Percentiles rank a stretch among this genome's conserved stretches.
Conservation (phyloP, 2,888 invertebrate species). For the Latrodectus elegans region DNA sequence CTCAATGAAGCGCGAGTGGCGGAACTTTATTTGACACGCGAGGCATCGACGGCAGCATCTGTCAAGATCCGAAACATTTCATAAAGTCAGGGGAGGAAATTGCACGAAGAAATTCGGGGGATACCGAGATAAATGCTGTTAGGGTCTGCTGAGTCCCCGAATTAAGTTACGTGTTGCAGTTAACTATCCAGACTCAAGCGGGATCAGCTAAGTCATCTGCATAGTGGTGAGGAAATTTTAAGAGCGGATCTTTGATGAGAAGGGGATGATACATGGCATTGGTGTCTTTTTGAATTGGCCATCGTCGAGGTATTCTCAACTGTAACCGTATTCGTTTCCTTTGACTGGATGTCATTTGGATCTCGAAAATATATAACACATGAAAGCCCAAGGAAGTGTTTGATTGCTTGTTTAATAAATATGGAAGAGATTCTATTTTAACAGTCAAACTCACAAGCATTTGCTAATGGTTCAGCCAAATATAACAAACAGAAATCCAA, state of each 20-base stretch:
- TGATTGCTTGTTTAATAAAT: no score
- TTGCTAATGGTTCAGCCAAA: no score
- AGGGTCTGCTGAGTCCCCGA: background rate
- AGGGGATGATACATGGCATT: background rate
- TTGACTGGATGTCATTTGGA: background rate
- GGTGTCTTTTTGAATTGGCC: background rate
- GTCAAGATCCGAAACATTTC: background rate
- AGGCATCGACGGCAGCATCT: background rate
- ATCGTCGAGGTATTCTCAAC: background rate
- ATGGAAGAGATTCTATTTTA: no score
- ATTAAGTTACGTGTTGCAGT: background rate
- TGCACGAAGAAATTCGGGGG: background rate
- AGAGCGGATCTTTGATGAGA: background rate
- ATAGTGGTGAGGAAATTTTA: background rate
- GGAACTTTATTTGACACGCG: slow-evolving; percentile 12
- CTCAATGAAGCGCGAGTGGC: slow-evolving; percentile 19
- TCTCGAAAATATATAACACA: no score
- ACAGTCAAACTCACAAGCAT: no score
- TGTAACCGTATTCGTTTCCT: background rate
- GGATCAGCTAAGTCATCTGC: background rate
- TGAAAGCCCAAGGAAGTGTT: no score
- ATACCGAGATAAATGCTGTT: background rate
- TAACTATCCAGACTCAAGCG: background rate
- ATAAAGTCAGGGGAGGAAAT: background rate
- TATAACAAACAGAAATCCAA: no score